A percentile compares a stretch with the other conserved stretches of the same genome.
Evolutionary conservation across 2,888 invertebrate species (phyloP).

Genomic region (Apodemia zela): DNA sequence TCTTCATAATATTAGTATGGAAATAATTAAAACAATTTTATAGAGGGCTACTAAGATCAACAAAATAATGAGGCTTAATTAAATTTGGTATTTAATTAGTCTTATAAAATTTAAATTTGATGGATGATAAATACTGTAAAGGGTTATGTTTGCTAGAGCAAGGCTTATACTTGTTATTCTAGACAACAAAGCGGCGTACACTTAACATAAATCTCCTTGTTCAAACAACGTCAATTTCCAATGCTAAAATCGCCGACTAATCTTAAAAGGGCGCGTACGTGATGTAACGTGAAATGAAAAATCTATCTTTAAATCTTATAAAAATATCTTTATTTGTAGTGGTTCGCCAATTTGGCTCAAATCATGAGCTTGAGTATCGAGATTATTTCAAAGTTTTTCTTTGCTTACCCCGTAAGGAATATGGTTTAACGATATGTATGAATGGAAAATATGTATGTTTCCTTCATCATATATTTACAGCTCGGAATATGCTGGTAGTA

Average conservation of each 20-base stretch:
- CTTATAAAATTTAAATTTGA: constrained; percentile 6
- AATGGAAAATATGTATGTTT: too few species aligned
- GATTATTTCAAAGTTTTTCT: too few species aligned
- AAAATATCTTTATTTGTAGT: too few species aligned
- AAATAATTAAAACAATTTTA: not conserved
- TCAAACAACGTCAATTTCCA: constrained; percentile 10
- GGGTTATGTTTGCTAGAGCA: not conserved
- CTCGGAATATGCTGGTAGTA: too few species aligned
- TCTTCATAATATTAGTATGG: too few species aligned
- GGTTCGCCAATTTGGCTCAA: too few species aligned
- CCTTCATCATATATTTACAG: too few species aligned
- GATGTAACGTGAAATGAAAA: not conserved
- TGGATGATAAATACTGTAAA: not conserved
- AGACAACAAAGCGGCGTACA: constrained; percentile 2
- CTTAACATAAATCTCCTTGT: constrained; percentile 12
- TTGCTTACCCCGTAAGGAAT: too few species aligned
- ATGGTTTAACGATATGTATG: too few species aligned
- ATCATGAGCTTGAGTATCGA: too few species aligned
- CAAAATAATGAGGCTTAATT: not conserved
- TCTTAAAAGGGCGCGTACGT: not conserved
- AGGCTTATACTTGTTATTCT: constrained; percentile 11
- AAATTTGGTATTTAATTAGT: not conserved
- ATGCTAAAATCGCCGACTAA: constrained; percentile 1
- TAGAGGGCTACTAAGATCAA: not conserved
- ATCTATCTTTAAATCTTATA: too few species aligned